Evolutionary conservation across 2,888 invertebrate genomes (phyloP).

Genomic region (Ellobium chinense): DNA sequence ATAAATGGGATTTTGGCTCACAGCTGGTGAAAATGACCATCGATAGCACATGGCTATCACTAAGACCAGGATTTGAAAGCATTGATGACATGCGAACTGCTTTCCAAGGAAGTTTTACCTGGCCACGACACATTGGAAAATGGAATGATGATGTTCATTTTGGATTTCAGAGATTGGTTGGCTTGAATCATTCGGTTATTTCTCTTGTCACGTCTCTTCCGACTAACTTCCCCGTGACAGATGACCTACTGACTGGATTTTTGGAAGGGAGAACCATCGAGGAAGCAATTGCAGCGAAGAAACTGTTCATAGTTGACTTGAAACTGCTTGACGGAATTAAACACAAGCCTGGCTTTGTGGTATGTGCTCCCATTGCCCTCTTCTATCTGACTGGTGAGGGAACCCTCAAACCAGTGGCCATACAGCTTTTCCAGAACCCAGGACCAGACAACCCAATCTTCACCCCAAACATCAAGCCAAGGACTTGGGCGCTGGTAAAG

Average conservation of each 20-base stretch:
- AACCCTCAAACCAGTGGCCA: conserved; percentile 79
- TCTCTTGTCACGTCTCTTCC: conserved; percentile 78
- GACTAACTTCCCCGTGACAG: conserved; percentile 77
- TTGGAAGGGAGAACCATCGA: conserved; percentile 73
- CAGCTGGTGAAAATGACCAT: too few species aligned
- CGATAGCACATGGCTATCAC: too few species aligned
- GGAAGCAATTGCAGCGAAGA: conserved; percentile 74
- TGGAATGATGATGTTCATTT: conserved; percentile 78
- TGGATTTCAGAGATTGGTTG: conserved; percentile 79
- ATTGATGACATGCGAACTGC: too few species aligned
- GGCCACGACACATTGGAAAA: background rate
- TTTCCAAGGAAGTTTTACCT: too few species aligned
- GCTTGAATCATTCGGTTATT: conserved; percentile 79
- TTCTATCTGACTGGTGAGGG: conserved; percentile 77
- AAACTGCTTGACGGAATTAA: conserved; percentile 72
- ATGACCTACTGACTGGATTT: conserved; percentile 73
- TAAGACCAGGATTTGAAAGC: too few species aligned
- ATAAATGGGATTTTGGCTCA: too few species aligned
- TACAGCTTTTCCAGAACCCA: conserved; percentile 79
- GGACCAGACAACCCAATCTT: conserved; percentile 79
- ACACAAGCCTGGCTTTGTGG: conserved; percentile 69
- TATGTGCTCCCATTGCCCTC: conserved; percentile 78
- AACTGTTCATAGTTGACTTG: conserved; percentile 78
- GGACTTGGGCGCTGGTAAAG: conserved; percentile 79
- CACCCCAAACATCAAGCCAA: conserved; percentile 75